Evolutionary conservation across 2,113 vertebrate genomes (phyloP), one percentile per base, ranked within the genome.

Genomic region (Harpagus bidentatus): DNA sequence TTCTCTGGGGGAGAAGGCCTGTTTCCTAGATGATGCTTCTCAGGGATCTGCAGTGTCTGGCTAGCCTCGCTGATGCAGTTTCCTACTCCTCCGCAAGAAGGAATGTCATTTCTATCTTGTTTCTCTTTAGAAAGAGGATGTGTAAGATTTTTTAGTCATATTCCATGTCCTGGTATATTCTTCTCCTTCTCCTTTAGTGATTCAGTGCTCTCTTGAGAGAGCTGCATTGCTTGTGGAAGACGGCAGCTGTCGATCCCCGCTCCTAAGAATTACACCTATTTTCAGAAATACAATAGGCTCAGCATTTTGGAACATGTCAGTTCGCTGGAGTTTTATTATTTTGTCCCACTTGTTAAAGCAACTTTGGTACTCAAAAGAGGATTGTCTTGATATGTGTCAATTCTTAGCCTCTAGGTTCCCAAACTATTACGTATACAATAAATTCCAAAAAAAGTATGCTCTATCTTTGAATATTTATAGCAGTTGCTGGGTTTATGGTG

Each of bases 1-100:
- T 4, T 34, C 2, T 17, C 10, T 6, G 18, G 8, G 43, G 38
- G 6, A 73, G 16, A 25, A 32, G 48, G 63, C 20, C 28, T 23
- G 10, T 61, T 62, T 53, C 36, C 23, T 14, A 58, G 40, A 23
- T 21, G 32, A 19, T 20, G 4, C 13, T 19, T 50, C 25, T 40
- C 4, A 0, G 32, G 43, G 19, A 18, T 40, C 50, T 0, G 0
- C 0, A 0, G 6, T 85, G 18, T 5, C 59, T 42, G 53, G 13
- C 40, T 23, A 19, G 16, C 55, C 59, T 65, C 38, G 65, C 73
- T 53, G 42, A 21, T 2, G 0, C 5, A 47, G 61, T 84, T 31
- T 83, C 56, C 29, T 45, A 40, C 29, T 56, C 17, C 10, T 74
- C 38, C 3, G 2, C 22, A 10, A 38, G 22, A 29, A 84, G 13